These are phyloP conservation scores for Athripsodes cinereus DNA, from an alignment of 2,888 invertebrate genomes.

Conservation along the genomic window DNA sequence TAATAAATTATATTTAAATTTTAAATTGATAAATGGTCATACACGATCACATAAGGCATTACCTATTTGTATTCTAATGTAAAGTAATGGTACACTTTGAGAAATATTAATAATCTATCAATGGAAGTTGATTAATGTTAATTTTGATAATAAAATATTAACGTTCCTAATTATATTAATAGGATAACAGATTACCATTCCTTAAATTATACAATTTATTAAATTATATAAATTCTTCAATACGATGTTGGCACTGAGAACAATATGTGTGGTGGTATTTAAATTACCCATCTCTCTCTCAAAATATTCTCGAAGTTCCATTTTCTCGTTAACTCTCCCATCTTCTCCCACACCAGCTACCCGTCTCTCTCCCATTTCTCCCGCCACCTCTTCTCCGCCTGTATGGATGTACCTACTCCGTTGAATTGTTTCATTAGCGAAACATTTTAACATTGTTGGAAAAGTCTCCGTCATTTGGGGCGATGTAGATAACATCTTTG, in stretches of 20 bases:
- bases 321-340: constrained; percentile 2
- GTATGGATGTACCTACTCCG: neutral
- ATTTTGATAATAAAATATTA: too few relatives aligned
- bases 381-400: neutral
- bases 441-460: constrained; percentile 17
- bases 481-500: neutral
- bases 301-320: neutral
- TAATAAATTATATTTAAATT: too few relatives aligned
- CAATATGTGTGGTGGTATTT: neutral
- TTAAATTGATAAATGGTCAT: too few relatives aligned
- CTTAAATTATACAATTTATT: too few relatives aligned
- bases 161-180: too few relatives aligned
- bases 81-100: too few relatives aligned
- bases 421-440: constrained; percentile 21
- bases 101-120: too few relatives aligned
- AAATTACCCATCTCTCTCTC: neutral
- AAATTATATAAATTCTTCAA: too few relatives aligned
- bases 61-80: too few relatives aligned
- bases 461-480: constrained; percentile 5
- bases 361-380: neutral
- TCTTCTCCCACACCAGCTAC: neutral
- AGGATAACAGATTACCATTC: too few relatives aligned
- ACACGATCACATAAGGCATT: too few relatives aligned
- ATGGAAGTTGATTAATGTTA: too few relatives aligned
- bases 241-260: neutral